Evolutionary conservation across 2,888 invertebrate species (phyloP).

Genomic region (Ellobium chinense): DNA sequence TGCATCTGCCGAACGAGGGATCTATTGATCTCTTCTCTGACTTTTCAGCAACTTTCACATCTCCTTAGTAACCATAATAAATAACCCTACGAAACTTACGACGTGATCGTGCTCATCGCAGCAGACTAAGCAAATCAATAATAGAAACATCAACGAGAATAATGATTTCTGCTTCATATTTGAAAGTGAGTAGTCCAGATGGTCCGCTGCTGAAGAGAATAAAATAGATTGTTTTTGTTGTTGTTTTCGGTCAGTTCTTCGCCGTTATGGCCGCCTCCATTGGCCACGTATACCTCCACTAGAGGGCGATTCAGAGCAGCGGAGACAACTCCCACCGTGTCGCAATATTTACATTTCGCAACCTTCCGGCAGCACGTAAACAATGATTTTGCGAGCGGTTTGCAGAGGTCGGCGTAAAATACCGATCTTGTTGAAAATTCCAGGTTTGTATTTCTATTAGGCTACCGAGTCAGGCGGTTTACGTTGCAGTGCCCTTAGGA

Average conservation of each 20-base stretch:
- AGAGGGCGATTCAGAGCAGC: slow-evolving; percentile 46
- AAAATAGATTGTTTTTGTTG: slow-evolving; percentile 22
- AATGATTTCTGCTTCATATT: slow-evolving; percentile 39
- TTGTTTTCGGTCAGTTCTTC: slow-evolving; percentile 10
- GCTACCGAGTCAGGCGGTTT: no score
- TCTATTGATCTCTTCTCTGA: no score
- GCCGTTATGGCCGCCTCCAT: slow-evolving; percentile 70
- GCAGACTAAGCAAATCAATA: slow-evolving; percentile 57
- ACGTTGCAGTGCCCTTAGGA: no score
- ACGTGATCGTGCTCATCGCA: slow-evolving; percentile 89
- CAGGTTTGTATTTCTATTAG: no score
- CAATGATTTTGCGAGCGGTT: no score
- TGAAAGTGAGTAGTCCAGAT: not conserved
- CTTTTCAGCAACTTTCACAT: not conserved
- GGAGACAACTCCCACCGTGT: slow-evolving; percentile 19
- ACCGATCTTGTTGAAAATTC: no score
- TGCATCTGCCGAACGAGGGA: no score
- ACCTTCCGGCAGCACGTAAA: no score
- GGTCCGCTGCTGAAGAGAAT: not conserved
- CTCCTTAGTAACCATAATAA: slow-evolving; percentile 44
- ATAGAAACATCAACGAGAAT: slow-evolving; percentile 47
- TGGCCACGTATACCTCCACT: slow-evolving; percentile 71
- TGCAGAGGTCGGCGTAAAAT: no score
- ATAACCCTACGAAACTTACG: slow-evolving; percentile 81
- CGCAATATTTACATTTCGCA: no score